Percentiles rank a stretch among this genome's conserved stretches.
Evolutionary conservation across 37 sponge, comb jelly and placozoan species (phyloP).

Genomic region (Eunapius fragilis): DNA sequence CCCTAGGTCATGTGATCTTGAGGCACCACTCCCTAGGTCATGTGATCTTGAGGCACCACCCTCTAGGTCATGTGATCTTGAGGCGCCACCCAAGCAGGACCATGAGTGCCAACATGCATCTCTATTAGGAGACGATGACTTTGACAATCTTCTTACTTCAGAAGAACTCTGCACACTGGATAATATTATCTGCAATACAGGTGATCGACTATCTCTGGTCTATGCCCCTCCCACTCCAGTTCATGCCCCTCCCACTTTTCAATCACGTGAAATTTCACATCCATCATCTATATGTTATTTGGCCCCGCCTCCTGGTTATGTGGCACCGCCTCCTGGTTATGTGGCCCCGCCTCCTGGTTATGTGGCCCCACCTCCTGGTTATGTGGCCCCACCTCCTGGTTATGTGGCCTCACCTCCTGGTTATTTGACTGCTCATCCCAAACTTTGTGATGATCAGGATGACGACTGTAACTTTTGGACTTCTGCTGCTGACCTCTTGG

Average conservation of each 20-base stretch:
- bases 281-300: neutral
- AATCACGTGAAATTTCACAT: neutral
- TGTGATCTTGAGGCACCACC: too few relatives aligned
- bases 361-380: neutral
- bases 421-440: neutral
- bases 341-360: neutral
- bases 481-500: neutral
- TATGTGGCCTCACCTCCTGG: neutral
- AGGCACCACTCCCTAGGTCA: too few relatives aligned
- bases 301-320: neutral
- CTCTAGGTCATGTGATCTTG: too few relatives aligned
- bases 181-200: neutral
- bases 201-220: neutral
- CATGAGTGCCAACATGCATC: too few relatives aligned
- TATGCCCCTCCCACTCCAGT: neutral
- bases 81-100: too few relatives aligned
- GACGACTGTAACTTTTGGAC: conserved; percentile 5
- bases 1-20: neutral
- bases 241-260: neutral
- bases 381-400: neutral
- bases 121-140: neutral
- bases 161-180: neutral
- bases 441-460: neutral
- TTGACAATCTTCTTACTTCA: neutral
- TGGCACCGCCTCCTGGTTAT: neutral